Evolutionary conservation across 2,113 vertebrate genomes (phyloP), one percentile per base, ranked within the genome.

Genomic region (Salvelinus namaycush): DNA sequence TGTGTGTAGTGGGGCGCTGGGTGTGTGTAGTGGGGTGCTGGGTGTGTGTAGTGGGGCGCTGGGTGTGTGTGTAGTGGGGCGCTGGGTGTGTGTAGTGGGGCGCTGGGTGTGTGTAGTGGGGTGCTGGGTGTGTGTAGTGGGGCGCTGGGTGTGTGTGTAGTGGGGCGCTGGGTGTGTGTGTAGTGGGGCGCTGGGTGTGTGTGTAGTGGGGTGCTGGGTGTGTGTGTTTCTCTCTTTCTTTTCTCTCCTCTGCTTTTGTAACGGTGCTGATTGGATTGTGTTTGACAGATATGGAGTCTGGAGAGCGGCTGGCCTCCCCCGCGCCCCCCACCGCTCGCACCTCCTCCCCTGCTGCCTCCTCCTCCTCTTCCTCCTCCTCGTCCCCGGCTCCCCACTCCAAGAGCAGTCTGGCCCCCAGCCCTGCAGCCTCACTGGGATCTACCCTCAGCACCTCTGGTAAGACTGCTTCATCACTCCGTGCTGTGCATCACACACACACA

Each of bases 371-470:
- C 2, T 94, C 95, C n/a, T 80, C 94, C 8, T 88, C 91, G 68
- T 91, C 93, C 62, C 87, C 92, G 14, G 91, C 90, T 83, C 90
- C 92, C 80, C 92, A 92, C 88, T 93, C 95, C 1, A 99, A 97
- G 92, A 95, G 95, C 86, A 91, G 94, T 93, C 93, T 98, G 92
- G 92, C 95, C 81, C 79, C 94, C 1, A 96, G 95, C 93, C 92
- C 94, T 74, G 87, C 91, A 1, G 83, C 95, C 1, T 83, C 95
- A 2, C 93, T 96, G 88, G 94, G 93, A 90, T 95, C 97, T 90
- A 88, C 96, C 76, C 88, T 97, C 90, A 96, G 90, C 87, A 92
- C 95, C 79, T 96, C 96, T 76, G 97, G 97, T 99, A 92, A 96
- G 93, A 79, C 73, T 74, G 51, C 59, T 74, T 54, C 8, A 20